phyloP scores from a whole-genome alignment of 2,888 invertebrate species.

The Perizoma flavofasciatum region DNA sequence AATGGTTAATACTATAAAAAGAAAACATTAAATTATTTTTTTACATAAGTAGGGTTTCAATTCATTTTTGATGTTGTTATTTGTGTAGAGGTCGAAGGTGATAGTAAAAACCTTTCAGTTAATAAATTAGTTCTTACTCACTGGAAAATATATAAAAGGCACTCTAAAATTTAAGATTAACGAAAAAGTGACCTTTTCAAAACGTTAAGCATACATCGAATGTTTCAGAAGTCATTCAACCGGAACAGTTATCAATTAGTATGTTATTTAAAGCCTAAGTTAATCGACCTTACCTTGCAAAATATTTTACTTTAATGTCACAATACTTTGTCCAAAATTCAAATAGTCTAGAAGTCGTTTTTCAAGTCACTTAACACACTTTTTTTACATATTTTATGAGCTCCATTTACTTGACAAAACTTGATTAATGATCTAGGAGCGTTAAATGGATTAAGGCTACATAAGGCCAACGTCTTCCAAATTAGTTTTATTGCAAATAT shows the following conservation, averaged over 20 bases:
- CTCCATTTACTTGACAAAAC: neutral
- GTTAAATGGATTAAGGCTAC: neutral
- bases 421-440: neutral
- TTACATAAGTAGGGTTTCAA: too few relatives aligned
- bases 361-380: neutral
- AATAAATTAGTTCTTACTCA: too few relatives aligned
- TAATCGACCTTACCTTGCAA: conserved; percentile 2
- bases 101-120: too few relatives aligned
- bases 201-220: neutral
- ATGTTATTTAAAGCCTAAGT: neutral
- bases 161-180: too few relatives aligned
- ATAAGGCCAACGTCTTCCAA: neutral
- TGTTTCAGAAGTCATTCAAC: conserved; percentile 11
- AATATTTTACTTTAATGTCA: conserved; percentile 11
- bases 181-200: too few relatives aligned
- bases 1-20: too few relatives aligned
- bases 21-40: too few relatives aligned
- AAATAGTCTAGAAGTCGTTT: neutral
- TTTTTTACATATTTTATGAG: neutral
- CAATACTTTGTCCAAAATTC: neutral
- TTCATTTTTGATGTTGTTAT: neutral
- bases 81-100: conserved; percentile 6
- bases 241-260: conserved; percentile 3
- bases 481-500: neutral
- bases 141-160: too few relatives aligned